Evolutionary conservation across 2,113 vertebrate genomes (phyloP).

Genomic region (Apodemus speciosus): DNA sequence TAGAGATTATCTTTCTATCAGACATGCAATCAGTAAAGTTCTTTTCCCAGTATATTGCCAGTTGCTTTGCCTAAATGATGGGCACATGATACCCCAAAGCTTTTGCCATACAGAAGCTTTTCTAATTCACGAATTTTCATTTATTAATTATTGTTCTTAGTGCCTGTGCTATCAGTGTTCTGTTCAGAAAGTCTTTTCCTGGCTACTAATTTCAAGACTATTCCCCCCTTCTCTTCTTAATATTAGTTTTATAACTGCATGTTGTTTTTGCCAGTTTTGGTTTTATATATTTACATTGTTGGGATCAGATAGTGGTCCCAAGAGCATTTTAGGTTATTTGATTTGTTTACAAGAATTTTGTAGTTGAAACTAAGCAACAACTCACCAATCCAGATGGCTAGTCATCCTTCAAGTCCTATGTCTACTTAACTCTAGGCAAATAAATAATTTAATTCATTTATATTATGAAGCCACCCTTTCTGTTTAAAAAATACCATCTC

Average conservation of each 20-base stretch:
- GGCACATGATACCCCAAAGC: not conserved
- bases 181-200: not conserved
- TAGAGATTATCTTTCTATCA: not conserved
- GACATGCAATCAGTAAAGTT: not conserved
- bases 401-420: not conserved
- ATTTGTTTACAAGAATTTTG: not conserved
- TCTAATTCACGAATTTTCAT: not conserved
- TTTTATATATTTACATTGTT: not conserved
- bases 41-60: not conserved
- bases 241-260: not conserved
- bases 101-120: not conserved
- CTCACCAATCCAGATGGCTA: not conserved
- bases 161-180: not conserved
- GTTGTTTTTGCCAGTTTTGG: not conserved
- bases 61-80: not conserved
- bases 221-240: not conserved
- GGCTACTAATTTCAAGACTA: not conserved
- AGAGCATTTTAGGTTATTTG: not conserved
- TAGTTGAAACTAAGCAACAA: not conserved
- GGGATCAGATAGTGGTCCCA: not conserved
- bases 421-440: not conserved
- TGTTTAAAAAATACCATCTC: not conserved
- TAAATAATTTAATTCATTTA: fast-evolving
- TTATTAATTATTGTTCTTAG: not conserved
- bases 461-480: not conserved